These are phyloP conservation scores for Aurelia aurita DNA, from an alignment of 30 jellyfish, hydroid and myxozoan species.

Conservation along the genomic window DNA sequence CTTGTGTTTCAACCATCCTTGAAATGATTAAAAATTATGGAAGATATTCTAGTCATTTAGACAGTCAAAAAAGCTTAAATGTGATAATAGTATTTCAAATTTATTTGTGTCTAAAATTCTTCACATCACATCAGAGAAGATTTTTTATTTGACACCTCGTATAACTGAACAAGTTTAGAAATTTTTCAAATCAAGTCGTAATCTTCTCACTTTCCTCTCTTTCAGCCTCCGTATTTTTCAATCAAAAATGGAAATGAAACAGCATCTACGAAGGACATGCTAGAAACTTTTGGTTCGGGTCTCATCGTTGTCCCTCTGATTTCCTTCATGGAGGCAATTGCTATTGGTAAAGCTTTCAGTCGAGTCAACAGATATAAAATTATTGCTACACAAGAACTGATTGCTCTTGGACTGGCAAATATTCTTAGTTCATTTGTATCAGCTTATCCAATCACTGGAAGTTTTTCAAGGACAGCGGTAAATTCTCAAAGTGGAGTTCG, in stretches of 20 bases:
- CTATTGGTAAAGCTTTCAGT: slow-evolving; percentile 89
- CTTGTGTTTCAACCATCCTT: too few species aligned
- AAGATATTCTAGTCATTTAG: too few species aligned
- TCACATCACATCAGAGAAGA: background rate
- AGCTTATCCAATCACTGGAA: slow-evolving; percentile 87
- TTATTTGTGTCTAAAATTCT: background rate
- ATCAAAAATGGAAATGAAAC: slow-evolving; percentile 41
- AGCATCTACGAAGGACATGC: slow-evolving; percentile 33
- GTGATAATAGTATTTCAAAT: too few species aligned
- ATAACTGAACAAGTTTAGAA: background rate
- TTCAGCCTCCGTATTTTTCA: slow-evolving; percentile 71
- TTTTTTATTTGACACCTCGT: too few species aligned
- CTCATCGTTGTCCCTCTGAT: slow-evolving; percentile 77
- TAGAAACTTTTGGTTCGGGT: slow-evolving; percentile 61
- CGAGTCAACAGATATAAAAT: slow-evolving; percentile 67
- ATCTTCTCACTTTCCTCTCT: background rate
- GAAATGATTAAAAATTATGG: too few species aligned
- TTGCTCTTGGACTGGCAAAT: slow-evolving; percentile 86
- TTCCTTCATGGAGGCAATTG: slow-evolving; percentile 88
- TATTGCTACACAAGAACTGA: slow-evolving; percentile 74
- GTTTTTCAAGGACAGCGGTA: slow-evolving; percentile 88
- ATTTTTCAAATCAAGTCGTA: background rate
- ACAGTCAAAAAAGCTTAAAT: too few species aligned
- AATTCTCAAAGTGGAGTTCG: slow-evolving; percentile 88
- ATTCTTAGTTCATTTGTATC: slow-evolving; percentile 81